Evolutionary conservation across 2,797 vertebrate species (phyloP).

Genomic region (Euphonia xanthogaster): DNA sequence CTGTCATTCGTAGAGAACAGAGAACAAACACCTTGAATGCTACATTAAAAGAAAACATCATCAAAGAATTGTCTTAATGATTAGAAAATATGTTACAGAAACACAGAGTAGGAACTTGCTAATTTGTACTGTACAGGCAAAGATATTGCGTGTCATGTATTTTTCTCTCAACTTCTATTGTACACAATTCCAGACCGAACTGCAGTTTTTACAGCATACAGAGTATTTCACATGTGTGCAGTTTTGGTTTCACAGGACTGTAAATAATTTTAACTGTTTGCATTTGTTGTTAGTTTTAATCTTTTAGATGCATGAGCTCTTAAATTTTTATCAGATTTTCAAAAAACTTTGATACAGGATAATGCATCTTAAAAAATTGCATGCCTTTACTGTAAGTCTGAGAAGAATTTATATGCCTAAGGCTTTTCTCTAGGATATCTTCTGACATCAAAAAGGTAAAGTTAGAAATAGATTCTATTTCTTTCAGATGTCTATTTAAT

Average conservation of each 20-base stretch:
- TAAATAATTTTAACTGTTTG: conserved; percentile 52
- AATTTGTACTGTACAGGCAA: not conserved
- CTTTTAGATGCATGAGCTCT: not conserved
- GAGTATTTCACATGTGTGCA: not conserved
- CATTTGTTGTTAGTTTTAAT: conserved; percentile 36
- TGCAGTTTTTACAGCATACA: conserved; percentile 26
- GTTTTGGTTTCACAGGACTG: conserved; percentile 51
- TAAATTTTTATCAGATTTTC: conserved; percentile 45
- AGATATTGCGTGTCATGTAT: not conserved
- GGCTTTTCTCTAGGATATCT: conserved; percentile 32
- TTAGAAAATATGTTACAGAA: not conserved
- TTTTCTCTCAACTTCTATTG: conserved; percentile 9
- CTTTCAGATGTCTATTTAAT: conserved; percentile 46
- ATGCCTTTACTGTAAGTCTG: conserved; percentile 10
- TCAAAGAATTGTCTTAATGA: conserved; percentile 1
- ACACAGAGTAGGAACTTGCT: conserved; percentile 20
- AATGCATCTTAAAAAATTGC: conserved; percentile 19
- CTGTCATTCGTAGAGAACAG: conserved; percentile 1
- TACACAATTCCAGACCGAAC: conserved; percentile 4
- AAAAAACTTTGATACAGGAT: conserved; percentile 5
- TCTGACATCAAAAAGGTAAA: conserved; percentile 51
- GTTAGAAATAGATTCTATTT: conserved; percentile 51
- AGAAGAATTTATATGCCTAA: conserved; percentile 36
- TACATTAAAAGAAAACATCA: conserved; percentile 49
- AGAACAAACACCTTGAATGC: conserved; percentile 40